These are phyloP conservation scores for Hemaris fuciformis DNA, from an alignment of 2,888 invertebrate species.

Conservation along the genomic window DNA sequence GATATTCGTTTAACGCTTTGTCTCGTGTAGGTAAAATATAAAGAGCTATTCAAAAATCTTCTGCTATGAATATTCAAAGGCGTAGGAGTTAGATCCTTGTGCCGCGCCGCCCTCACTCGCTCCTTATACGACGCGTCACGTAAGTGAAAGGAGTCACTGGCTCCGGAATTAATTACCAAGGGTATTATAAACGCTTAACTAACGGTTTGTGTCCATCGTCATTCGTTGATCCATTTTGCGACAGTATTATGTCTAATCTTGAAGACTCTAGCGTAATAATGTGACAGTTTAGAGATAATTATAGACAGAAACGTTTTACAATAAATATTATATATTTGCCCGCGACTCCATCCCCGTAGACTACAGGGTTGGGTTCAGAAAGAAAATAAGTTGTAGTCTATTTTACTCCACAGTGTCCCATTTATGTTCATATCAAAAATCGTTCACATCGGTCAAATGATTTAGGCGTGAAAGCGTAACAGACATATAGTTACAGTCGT, in stretches of 20 bases:
- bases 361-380: too few species aligned
- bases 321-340: too few species aligned
- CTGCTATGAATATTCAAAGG: constrained; percentile 19
- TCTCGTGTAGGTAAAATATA: not conserved
- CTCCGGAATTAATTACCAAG: constrained; percentile 9
- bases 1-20: not conserved
- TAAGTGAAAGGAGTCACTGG: constrained; percentile 23
- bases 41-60: not conserved
- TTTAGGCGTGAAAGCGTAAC: too few species aligned
- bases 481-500: too few species aligned
- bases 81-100: constrained; percentile 16
- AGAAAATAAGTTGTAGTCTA: too few species aligned
- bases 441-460: too few species aligned
- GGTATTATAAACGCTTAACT: constrained; percentile 1
- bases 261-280: not conserved
- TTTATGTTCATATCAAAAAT: too few species aligned
- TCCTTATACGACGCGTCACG: constrained; percentile 19
- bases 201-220: not conserved
- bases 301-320: too few species aligned
- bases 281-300: not conserved
- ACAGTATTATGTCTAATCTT: not conserved
- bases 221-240: not conserved
- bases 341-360: too few species aligned
- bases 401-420: too few species aligned
- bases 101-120: constrained; percentile 18